Base-by-base conservation (phyloP, 2,888 invertebrate genomes). In the Sphaerophoria rueppellii region DNA sequence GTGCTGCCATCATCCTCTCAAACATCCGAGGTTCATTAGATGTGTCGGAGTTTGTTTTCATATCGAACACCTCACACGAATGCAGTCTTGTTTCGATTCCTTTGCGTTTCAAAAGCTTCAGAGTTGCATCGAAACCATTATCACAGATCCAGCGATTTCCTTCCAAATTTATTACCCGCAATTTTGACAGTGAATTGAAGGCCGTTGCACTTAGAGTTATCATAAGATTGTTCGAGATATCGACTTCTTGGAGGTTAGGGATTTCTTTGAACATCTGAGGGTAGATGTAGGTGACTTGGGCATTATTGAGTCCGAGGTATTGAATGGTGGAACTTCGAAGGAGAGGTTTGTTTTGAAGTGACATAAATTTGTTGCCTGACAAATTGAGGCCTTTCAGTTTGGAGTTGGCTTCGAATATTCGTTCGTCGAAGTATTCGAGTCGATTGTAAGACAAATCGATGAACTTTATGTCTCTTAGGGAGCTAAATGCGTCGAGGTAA, bases 391-490 rank as follows among this genome's bases (percentile, higher is more conserved):
- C 92, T 32, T 92, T 89, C 6, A 95, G 89, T 24, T 92, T 90
- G 2, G 91, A 91, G 16, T 94, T 93, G 48, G 93, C 92, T 90
- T 93, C 93, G 87, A 95, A 94, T 74, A 95, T 87, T 58, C 90
- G 88, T 55, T 90, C 90, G 82, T 92, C 91, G 43, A 95, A 90
- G 79, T 93, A 93, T 88, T 94, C 93, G 67, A 95, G 90, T 35
- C 94, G 93, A 88, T 95, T 95, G 87, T 93, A 93, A 58, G 95
- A 94, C 40, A 95, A 91, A 90, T 95, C 94, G 71, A 95, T 88
- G 11, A 93, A 92, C 55, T 90, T 90, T 24, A 95, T 89, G 12
- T 92, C 90, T 4, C 92, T 91, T 72, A 95, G 86, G 0, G 93
- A 93, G 0, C 92, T 90, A 88, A 95, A 95, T 0, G 94, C 94